Conservation (phyloP, 2,797 vertebrate species). For the Sebastes flavidus region DNA sequence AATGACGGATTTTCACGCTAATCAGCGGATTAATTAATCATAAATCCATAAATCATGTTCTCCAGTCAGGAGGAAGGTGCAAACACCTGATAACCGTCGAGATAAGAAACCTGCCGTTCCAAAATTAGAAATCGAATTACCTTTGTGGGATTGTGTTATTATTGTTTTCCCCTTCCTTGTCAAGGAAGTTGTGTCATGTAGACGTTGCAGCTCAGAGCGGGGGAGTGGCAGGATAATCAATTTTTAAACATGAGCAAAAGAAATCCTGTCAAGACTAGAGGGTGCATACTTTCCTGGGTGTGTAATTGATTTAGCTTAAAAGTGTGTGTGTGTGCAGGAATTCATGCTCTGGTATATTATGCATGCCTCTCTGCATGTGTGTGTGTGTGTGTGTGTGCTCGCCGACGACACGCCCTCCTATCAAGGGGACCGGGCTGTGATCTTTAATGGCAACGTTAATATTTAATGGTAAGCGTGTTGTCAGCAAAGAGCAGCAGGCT, state of each 20-base stretch:
- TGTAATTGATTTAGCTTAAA: slow-evolving; percentile 65
- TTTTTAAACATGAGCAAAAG: slow-evolving; percentile 66
- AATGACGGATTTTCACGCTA: slow-evolving; percentile 50
- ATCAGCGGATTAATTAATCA: slow-evolving; percentile 65
- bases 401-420: slow-evolving; percentile 37
- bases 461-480: slow-evolving; percentile 76
- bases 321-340: slow-evolving; percentile 25
- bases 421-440: slow-evolving; percentile 66
- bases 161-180: slow-evolving; percentile 16
- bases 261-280: slow-evolving; percentile 57
- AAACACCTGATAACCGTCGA: slow-evolving; percentile 52
- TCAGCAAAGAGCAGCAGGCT: slow-evolving; percentile 59
- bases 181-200: slow-evolving; percentile 48
- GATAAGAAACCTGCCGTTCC: slow-evolving; percentile 46
- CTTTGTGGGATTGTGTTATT: slow-evolving; percentile 37
- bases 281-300: slow-evolving; percentile 46
- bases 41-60: slow-evolving; percentile 56
- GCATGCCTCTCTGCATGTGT: slow-evolving; percentile 22
- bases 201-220: slow-evolving; percentile 14
- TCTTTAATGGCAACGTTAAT: slow-evolving; percentile 78
- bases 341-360: slow-evolving; percentile 20
- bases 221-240: slow-evolving; percentile 52
- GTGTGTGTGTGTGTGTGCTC: slow-evolving; percentile 12
- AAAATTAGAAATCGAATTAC: slow-evolving; percentile 65
- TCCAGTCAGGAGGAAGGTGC: slow-evolving; percentile 38